Evolutionary conservation across 2,113 vertebrate species (phyloP).

Genomic region (Prinia subflava): DNA sequence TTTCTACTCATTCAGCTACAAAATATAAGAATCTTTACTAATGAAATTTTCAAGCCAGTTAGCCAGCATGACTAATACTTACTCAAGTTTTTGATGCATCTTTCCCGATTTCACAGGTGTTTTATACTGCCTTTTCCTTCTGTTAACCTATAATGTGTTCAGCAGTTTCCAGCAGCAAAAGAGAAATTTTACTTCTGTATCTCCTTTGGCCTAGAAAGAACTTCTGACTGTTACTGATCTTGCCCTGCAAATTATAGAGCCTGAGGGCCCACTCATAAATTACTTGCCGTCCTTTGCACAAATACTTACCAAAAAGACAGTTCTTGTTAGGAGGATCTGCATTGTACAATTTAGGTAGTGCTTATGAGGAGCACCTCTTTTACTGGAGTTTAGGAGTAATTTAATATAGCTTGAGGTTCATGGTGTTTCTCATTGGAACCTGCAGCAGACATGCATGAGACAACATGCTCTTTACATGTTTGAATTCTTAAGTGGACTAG

Average conservation of each 20-base stretch:
- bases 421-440: neutral
- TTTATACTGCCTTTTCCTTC: neutral
- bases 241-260: neutral
- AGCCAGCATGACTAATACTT: neutral
- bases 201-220: neutral
- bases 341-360: neutral
- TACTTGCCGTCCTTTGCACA: neutral
- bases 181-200: neutral
- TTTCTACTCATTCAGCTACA: neutral
- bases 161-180: neutral
- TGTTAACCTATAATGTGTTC: neutral
- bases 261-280: neutral
- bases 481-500: neutral
- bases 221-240: neutral
- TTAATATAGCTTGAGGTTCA: neutral
- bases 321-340: neutral
- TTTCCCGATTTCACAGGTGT: neutral
- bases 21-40: neutral
- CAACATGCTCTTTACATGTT: neutral
- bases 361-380: neutral
- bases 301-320: neutral
- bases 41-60: neutral
- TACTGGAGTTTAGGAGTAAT: neutral
- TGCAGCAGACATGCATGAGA: neutral
- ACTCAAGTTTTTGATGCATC: neutral